Conservation (phyloP, 2,797 vertebrate genomes). For the Alcedo quadribrachys region DNA sequence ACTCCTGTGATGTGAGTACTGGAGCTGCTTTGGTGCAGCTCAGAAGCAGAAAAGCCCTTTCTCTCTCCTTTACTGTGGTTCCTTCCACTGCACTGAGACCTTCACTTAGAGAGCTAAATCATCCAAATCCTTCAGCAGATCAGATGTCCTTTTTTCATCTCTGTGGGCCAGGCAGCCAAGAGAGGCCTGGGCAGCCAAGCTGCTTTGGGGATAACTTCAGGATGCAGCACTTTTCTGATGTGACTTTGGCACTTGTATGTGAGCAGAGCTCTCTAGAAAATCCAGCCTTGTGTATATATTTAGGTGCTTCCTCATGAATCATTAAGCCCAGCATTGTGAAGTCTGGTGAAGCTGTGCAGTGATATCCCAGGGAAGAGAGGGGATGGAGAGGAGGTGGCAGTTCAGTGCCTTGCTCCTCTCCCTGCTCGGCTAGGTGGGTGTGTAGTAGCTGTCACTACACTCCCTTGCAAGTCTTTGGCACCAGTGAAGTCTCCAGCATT, state of each 20-base stretch:
- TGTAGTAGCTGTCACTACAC: background rate
- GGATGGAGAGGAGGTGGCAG: background rate
- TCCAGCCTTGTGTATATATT: rapidly evolving
- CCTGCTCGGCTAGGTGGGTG: background rate
- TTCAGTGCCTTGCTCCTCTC: background rate
- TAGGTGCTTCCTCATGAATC: background rate
- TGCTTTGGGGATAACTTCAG: background rate
- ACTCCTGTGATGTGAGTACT: background rate
- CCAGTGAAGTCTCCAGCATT: background rate
- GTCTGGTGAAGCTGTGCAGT: background rate
- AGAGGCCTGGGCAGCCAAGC: background rate
- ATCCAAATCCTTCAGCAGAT: background rate
- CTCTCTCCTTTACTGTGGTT: background rate
- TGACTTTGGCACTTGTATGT: rapidly evolving
- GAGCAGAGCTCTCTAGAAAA: background rate
- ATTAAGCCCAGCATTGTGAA: background rate
- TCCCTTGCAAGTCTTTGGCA: background rate
- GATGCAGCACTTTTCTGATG: background rate
- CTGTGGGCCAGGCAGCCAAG: background rate
- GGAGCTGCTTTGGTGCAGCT: background rate
- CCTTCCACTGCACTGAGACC: background rate
- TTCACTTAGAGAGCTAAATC: background rate
- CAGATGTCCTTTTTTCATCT: background rate
- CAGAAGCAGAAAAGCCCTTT: background rate
- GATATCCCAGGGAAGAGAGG: background rate